Conservation (phyloP, 2,888 invertebrate genomes). For the Clitarchus hookeri region DNA sequence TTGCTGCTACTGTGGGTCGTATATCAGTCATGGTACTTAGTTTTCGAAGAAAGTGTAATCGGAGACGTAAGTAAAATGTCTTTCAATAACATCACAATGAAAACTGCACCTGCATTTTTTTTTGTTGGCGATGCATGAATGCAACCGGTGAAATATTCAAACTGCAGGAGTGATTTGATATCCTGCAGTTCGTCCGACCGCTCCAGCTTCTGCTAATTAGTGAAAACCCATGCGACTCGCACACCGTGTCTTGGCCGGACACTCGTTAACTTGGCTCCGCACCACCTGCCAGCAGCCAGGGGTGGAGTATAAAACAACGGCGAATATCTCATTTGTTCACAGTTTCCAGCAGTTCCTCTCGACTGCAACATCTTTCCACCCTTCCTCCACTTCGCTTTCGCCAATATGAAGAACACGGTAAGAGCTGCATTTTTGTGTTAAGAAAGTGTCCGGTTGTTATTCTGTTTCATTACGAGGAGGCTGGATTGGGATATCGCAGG, state of each 20-base stretch:
- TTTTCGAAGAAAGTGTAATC: too few species aligned
- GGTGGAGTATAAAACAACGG: neutral
- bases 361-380: neutral
- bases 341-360: neutral
- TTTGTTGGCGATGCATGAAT: too few species aligned
- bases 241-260: neutral
- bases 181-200: neutral
- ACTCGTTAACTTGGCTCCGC: neutral
- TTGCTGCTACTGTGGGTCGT: too few species aligned
- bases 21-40: too few species aligned
- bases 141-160: too few species aligned
- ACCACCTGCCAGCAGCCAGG: neutral
- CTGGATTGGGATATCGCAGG: too few species aligned
- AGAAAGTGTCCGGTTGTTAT: neutral
- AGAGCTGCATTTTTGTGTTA: neutral
- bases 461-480: too few species aligned
- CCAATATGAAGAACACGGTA: conserved; percentile 9
- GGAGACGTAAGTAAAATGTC: too few species aligned
- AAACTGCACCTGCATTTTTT: too few species aligned
- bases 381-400: neutral
- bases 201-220: neutral
- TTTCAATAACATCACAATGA: too few species aligned
- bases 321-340: neutral
- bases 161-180: neutral
- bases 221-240: neutral